Conservation (phyloP, 2,888 invertebrate genomes). For the Odontothrips loti region DNA sequence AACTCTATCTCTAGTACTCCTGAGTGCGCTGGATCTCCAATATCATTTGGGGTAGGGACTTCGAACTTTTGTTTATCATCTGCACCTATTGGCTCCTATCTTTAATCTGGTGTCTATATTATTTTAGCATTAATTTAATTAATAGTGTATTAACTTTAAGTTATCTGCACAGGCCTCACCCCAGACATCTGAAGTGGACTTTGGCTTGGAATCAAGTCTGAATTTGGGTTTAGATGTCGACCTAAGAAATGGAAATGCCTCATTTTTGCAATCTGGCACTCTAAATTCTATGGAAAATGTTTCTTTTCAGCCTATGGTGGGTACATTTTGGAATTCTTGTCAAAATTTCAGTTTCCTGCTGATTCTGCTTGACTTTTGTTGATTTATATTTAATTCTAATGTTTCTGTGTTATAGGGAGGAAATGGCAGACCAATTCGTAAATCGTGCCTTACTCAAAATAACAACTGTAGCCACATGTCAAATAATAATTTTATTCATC, state of each 20-base stretch:
- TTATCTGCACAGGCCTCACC: too few species aligned
- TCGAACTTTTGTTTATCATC: not conserved
- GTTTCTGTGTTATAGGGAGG: too few species aligned
- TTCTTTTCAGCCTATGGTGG: not conserved
- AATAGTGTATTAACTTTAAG: too few species aligned
- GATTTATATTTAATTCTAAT: too few species aligned
- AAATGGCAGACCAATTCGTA: not conserved
- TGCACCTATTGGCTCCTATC: not conserved
- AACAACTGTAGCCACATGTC: not conserved
- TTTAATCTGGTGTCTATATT: not conserved
- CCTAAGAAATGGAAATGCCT: not conserved
- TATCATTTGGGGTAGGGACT: not conserved
- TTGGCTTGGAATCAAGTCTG: not conserved
- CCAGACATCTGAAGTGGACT: too few species aligned
- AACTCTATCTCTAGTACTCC: not conserved
- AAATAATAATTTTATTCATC: not conserved
- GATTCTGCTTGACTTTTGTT: too few species aligned
- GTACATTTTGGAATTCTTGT: not conserved
- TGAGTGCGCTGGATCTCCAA: not conserved
- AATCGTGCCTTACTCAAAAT: not conserved
- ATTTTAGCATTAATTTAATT: not conserved
- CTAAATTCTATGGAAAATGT: not conserved
- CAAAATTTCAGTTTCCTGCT: too few species aligned
- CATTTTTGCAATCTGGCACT: not conserved
- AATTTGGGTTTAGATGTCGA: not conserved